Evolutionary conservation across 2,797 vertebrate genomes (phyloP), one percentile per base, ranked within the genome.

Genomic region (Malurus splendens): DNA sequence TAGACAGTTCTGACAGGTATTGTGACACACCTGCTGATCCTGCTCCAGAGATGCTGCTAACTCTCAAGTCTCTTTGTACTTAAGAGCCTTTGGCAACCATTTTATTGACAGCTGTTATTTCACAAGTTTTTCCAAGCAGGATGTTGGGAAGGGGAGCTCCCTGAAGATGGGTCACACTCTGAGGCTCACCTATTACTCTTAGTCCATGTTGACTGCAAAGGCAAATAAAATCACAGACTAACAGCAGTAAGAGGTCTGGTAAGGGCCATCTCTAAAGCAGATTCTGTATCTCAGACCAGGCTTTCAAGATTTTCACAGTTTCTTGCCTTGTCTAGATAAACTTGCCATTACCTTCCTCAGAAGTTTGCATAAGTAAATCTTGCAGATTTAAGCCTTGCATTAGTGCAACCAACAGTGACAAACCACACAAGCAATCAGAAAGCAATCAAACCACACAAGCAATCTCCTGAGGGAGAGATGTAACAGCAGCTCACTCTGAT

Each of bases 1-100:
- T 0, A 13, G 1, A 2, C 20, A 51, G 52, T 7, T 71, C n/a
- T 32, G 39, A 64, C 27, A 16, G 14, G 9, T 5, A 7, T 10
- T 55, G 45, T 4, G n/a, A 74, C 15, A 64, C 78, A 83, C 38
- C 36, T 48, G 33, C 67, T 71, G 42, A 71, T 54, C 64, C 60
- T 79, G 71, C 64, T 76, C 7, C 3, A 3, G 3, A 64, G 23
- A 22, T 14, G 33, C 41, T 62, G 27, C 42, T 22, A n/a, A 22
- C 15, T 5, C 3, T 5, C 3, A 65, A 27, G 4, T 4, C 39
- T 48, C 10, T 2, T 45, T 14, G 32, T 12, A 3, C 17, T 56
- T 50, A 2, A 36, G 19, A 76, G 52, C 1, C 30, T 42, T 47
- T 8, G 11, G 18, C 39, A 57, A 19, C 15, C 7, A 3, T 16